phyloP scores from a whole-genome alignment of 2,888 invertebrate genomes.

The Drosophila histrio region DNA sequence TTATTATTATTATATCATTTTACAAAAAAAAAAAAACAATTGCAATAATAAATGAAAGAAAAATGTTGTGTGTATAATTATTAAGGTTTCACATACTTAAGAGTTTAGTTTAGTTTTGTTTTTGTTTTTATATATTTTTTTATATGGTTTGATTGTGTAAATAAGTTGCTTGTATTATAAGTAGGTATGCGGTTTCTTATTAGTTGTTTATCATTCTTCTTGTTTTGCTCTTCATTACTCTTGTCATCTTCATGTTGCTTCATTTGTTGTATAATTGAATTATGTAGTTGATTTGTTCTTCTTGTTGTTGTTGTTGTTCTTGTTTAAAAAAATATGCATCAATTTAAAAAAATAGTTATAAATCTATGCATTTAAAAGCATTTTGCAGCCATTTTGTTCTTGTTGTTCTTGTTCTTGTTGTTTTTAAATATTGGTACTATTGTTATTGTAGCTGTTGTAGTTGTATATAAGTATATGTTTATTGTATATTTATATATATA shows the following conservation, averaged over 20 bases:
- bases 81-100: conserved; percentile 29
- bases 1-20: conserved; percentile 1
- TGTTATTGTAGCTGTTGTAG: conserved; percentile 51
- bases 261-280: conserved; percentile 42
- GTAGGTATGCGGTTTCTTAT: conserved; percentile 18
- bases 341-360: conserved; percentile 64
- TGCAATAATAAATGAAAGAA: conserved; percentile 14
- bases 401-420: conserved; percentile 45
- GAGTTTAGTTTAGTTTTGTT: conserved; percentile 13
- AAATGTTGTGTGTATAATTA: conserved; percentile 21
- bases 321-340: conserved; percentile 67
- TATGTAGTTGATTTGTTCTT: conserved; percentile 35
- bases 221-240: not conserved
- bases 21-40: too few relatives aligned
- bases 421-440: conserved; percentile 68
- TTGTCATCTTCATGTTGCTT: conserved; percentile 10
- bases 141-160: conserved; percentile 46
- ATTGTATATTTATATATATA: conserved; percentile 35
- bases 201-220: conserved; percentile 7
- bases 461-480: conserved; percentile 43
- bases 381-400: conserved; percentile 44
- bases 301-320: too few relatives aligned
- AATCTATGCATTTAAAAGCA: conserved; percentile 42
- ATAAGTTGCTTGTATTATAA: conserved; percentile 39
- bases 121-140: not conserved